Percentiles rank a stretch among this genome's conserved stretches.
Evolutionary conservation across 2,113 vertebrate genomes (phyloP).

Genomic region (Columbina picui): DNA sequence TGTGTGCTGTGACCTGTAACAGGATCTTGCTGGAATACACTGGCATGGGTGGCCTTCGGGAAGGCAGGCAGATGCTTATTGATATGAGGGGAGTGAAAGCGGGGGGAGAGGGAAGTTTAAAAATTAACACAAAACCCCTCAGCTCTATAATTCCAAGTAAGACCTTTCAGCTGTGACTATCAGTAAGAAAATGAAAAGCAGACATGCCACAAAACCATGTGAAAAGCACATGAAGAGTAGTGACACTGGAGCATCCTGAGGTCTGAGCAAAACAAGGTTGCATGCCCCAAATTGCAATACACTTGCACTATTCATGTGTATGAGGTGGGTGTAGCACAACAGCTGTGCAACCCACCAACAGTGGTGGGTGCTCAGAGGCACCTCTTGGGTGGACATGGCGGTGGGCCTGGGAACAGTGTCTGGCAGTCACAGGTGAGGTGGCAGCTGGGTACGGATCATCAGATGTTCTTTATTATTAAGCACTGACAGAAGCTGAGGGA

Average conservation of each 20-base stretch:
- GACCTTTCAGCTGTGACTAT: conserved; percentile 23
- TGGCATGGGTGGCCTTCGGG: conserved; percentile 40
- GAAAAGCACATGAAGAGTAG: background rate
- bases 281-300: background rate
- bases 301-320: background rate
- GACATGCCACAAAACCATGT: background rate
- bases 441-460: background rate
- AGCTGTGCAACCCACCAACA: background rate
- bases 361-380: background rate
- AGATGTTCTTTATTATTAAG: background rate
- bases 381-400: background rate
- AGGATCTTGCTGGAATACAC: conserved; percentile 64
- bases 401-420: background rate
- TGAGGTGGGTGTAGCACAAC: background rate
- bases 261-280: background rate
- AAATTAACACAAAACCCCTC: conserved; percentile 58
- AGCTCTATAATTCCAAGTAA: conserved; percentile 10
- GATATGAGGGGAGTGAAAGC: background rate
- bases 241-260: background rate
- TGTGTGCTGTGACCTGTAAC: conserved; percentile 51
- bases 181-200: conserved; percentile 14
- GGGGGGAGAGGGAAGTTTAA: conserved; percentile 34
- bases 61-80: conserved; percentile 22
- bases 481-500: background rate
- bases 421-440: background rate